Evolutionary conservation across 2,113 vertebrate species (phyloP).

Genomic region (Rhinichthys klamathensis): DNA sequence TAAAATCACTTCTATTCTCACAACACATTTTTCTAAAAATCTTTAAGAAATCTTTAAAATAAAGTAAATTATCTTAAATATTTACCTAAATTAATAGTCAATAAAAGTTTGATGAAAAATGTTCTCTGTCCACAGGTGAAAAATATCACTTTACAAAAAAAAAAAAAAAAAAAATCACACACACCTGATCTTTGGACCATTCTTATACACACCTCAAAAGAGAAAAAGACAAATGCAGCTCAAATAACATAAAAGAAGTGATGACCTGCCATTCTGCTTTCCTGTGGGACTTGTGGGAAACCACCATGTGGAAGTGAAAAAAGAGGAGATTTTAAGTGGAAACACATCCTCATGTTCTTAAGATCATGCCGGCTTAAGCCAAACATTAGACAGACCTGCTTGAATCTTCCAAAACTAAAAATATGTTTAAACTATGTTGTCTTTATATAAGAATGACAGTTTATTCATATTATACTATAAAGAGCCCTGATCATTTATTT

Average conservation of each 20-base stretch:
- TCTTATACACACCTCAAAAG: constrained; percentile 17
- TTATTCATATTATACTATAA: not conserved
- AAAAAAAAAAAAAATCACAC: not conserved
- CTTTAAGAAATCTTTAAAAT: not conserved
- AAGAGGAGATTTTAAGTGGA: constrained; percentile 20
- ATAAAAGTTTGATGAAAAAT: not conserved
- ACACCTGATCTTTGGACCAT: constrained; percentile 19
- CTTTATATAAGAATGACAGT: not conserved
- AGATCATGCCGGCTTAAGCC: not conserved
- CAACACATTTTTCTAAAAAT: not conserved
- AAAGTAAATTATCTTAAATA: not conserved
- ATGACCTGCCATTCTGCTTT: constrained; percentile 29
- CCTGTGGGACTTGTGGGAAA: constrained; percentile 34
- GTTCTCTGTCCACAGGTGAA: not conserved
- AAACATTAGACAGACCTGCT: constrained; percentile 3
- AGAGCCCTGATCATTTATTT: not conserved
- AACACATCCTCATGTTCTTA: constrained; percentile 20
- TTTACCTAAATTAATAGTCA: not conserved
- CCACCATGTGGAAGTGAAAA: constrained; percentile 13
- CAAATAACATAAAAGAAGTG: constrained; percentile 18
- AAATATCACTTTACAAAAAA: constrained; percentile 13
- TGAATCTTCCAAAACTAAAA: not conserved
- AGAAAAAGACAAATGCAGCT: constrained; percentile 1
- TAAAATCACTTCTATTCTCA: not conserved
- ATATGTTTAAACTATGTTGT: constrained; percentile 37